These are phyloP conservation scores for Zophobas morio DNA, from an alignment of 1,140 invertebrate genomes.

Conservation along the genomic window DNA sequence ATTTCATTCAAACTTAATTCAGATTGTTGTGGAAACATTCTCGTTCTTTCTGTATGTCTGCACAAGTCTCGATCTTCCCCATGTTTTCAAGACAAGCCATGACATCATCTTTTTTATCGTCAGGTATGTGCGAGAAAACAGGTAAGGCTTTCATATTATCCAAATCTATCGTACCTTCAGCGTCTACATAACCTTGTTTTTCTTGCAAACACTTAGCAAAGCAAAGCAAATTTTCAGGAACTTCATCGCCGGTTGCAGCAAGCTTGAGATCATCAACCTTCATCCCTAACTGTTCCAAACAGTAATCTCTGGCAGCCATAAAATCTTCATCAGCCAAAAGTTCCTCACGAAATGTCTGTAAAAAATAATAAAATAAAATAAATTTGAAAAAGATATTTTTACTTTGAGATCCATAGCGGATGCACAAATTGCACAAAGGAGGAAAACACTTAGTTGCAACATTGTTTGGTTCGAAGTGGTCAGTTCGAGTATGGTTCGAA, in stretches of 20 bases:
- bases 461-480: background rate
- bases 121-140: background rate
- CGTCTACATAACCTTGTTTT: background rate
- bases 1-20: no score
- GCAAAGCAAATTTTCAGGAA: conserved; percentile 15
- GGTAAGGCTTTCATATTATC: background rate
- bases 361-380: background rate
- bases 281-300: background rate
- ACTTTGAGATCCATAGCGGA: background rate
- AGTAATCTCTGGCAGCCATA: background rate
- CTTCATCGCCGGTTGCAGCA: background rate
- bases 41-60: background rate
- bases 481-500: background rate
- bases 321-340: conserved; percentile 21
- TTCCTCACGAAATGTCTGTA: background rate
- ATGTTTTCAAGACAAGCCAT: background rate
- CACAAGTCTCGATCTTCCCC: background rate
- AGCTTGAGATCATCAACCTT: conserved; percentile 3
- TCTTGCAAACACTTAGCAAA: conserved; percentile 12
- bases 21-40: background rate
- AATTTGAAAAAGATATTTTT: background rate
- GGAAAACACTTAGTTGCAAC: background rate
- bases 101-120: background rate
- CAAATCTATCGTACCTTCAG: background rate
- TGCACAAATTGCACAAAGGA: background rate